Conservation (phyloP, 64 coral and sea anemone genomes). For the Porites lutea region DNA sequence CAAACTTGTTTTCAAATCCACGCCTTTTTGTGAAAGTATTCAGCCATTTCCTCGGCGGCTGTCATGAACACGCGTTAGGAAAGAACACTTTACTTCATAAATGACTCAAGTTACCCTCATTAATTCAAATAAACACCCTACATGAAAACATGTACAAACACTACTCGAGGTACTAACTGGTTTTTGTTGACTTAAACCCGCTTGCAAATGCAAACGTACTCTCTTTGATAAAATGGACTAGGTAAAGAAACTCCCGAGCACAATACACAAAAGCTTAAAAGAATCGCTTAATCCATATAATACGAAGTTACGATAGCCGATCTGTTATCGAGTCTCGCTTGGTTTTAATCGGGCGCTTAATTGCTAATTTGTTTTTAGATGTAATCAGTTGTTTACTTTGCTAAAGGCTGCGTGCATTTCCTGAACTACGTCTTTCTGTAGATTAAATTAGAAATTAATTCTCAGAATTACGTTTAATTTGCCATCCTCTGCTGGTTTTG, state of each 20-base stretch:
- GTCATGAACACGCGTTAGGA: conserved; percentile 49
- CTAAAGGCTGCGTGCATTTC: conserved; percentile 70
- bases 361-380: conserved; percentile 99
- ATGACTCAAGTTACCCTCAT: conserved; percentile 67
- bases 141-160: conserved; percentile 82
- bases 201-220: conserved; percentile 30
- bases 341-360: conserved; percentile 92
- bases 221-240: conserved; percentile 2
- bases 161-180: conserved; percentile 43
- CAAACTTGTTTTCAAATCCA: conserved; percentile 43
- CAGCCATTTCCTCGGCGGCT: conserved; percentile 69
- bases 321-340: conserved; percentile 76
- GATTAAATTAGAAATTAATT: conserved; percentile 69
- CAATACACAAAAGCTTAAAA: conserved; percentile 53
- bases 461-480: conserved; percentile 36
- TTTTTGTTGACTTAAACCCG: conserved; percentile 59
- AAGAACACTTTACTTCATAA: conserved; percentile 6
- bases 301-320: conserved; percentile 50
- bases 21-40: conserved; percentile 33
- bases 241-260: conserved; percentile 35
- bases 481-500: neutral
- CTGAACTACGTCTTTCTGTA: conserved; percentile 36
- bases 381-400: conserved; percentile 95
- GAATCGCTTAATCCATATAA: conserved; percentile 78
- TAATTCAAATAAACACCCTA: conserved; percentile 86